Base-by-base conservation (phyloP, 2,797 vertebrate genomes). In the Notolabrus celidotus region DNA sequence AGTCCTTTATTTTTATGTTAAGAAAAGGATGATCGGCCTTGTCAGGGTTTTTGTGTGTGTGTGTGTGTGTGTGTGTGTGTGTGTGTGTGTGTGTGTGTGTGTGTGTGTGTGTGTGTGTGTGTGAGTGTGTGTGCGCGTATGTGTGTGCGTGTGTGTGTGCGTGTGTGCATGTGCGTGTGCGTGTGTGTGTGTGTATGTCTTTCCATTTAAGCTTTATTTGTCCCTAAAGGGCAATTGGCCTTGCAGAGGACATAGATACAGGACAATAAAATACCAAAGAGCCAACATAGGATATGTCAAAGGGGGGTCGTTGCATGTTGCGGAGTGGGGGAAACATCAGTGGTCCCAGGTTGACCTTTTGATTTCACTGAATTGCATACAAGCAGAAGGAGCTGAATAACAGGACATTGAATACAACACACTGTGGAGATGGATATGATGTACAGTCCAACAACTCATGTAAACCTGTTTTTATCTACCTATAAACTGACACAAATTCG, bases 211-310 rank as follows among this genome's bases (percentile, higher is more conserved):
- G 15, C 15, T 47, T 47, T 47, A 47, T 47, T 47, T 15, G 46
- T 47, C 46, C 22, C 46, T 22, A 25, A 47, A 47, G 46, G 20
- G 46, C 46, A 25, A 6, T 47, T 47, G 46, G 46, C 46, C 46
- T 25, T 16, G 14, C 23, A 25, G 23, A 1, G 23, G 4, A 47
- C 46, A 47, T 3, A 47, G 20, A 47, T 11, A 47, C 46, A 25
- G 12, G 46, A 47, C 22, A 16, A 47, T 25, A 47, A 47, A 25
- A 16, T 25, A 47, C 10, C 45, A 47, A 22, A 47, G 23, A 25
- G 23, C 46, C 46, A 3, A 25, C 46, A 47, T 25, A 25, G 14
- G 46, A 22, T 14, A 25, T 6, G 10, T 47, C 22, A 16, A 16
- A 14, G 14, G 23, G 14, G 15, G 14, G 46, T 23, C 14, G 22